A percentile compares a stretch with the other conserved stretches of the same genome.
These are phyloP conservation scores for Oreochromis mossambicus DNA, from an alignment of 2,797 vertebrate species.

Conservation along the genomic window DNA sequence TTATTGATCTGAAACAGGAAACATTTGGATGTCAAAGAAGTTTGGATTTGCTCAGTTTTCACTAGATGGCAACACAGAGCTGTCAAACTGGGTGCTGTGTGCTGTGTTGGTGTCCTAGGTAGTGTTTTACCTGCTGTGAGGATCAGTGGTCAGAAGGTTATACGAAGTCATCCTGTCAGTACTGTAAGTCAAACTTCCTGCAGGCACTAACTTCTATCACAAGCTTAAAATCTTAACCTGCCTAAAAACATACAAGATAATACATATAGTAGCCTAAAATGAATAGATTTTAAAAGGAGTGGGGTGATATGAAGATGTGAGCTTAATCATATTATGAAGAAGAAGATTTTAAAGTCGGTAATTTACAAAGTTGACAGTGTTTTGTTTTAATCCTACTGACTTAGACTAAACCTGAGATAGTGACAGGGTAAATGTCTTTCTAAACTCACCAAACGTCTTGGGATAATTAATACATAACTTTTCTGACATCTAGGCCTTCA, in stretches of 20 bases:
- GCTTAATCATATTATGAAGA: neutral
- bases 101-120: neutral
- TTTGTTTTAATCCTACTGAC: neutral
- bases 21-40: neutral
- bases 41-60: neutral
- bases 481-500: neutral
- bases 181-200: neutral
- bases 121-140: neutral
- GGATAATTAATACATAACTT: neutral
- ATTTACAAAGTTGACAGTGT: neutral
- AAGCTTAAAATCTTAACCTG: neutral
- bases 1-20: neutral
- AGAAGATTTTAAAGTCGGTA: neutral
- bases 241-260: neutral
- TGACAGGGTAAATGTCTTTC: neutral
- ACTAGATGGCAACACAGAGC: slow-evolving; percentile 11
- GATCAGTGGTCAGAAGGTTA: neutral
- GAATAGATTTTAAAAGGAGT: neutral
- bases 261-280: neutral
- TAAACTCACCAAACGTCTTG: neutral
- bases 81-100: neutral
- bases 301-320: neutral
- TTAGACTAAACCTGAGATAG: neutral
- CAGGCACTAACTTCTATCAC: neutral
- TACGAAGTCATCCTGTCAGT: neutral